Conservation (phyloP, 2,113 vertebrate genomes). For the Chrysochloris asiatica region DNA sequence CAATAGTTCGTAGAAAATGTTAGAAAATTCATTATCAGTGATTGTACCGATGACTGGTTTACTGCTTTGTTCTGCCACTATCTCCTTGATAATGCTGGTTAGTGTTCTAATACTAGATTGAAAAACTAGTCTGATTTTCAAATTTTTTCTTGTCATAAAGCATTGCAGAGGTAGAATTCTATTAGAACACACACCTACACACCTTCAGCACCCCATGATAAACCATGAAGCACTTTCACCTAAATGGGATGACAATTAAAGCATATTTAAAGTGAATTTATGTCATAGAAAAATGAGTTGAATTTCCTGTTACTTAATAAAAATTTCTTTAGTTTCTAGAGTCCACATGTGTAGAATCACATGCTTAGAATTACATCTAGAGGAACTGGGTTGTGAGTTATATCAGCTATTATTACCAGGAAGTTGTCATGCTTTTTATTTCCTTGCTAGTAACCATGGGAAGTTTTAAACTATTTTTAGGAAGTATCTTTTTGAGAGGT, state of each 20-base stretch:
- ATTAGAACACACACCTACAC: neutral
- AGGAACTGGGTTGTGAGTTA: conserved; percentile 45
- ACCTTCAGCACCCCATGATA: conserved; percentile 14
- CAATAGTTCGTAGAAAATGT: neutral
- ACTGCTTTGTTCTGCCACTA: conserved; percentile 27
- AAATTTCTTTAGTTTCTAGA: conserved; percentile 35
- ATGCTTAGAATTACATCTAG: neutral
- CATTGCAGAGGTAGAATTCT: conserved; percentile 26
- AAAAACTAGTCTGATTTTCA: conserved; percentile 35
- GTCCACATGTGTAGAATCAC: conserved; percentile 36
- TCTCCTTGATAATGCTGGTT: conserved; percentile 39
- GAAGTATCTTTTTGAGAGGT: neutral
- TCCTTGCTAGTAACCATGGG: neutral
- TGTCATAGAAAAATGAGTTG: conserved; percentile 42
- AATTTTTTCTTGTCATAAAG: conserved; percentile 45
- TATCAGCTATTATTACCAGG: conserved; percentile 47
- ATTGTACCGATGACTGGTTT: conserved; percentile 12
- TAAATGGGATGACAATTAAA: conserved; percentile 1
- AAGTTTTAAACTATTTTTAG: conserved; percentile 48
- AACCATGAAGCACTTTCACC: neutral
- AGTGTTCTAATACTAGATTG: conserved; percentile 14
- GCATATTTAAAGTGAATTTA: conserved; percentile 10
- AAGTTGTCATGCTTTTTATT: conserved; percentile 50
- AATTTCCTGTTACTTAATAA: conserved; percentile 36
- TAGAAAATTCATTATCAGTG: neutral